Base-by-base conservation (phyloP, 1,140 invertebrate genomes). In the Berghia stephanieae region DNA sequence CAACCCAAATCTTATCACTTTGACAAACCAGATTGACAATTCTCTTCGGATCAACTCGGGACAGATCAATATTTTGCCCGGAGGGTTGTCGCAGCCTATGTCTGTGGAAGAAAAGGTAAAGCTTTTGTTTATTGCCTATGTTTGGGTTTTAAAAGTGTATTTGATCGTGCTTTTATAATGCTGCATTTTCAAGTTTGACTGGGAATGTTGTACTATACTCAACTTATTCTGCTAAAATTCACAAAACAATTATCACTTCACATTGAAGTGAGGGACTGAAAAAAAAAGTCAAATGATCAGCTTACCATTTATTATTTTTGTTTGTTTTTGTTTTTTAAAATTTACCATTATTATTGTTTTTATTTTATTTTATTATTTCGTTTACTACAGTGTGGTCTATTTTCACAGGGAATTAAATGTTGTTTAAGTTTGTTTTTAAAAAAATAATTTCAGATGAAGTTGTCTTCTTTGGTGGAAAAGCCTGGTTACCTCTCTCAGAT, bases 41-140 rank as follows among this genome's bases (percentile, higher is more conserved):
- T 40, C 34, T 5, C 24, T 76, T 21, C 52, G 74, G 16, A 46
- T 76, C 38, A n/a, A n/a, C n/a, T n/a, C n/a, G n/a, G 74, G 74
- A 24, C 63, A 66, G 36, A 68, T 34, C 4, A 68, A 66, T 18
- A 34, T 76, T 24, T 44, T 76, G 13, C 74, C 74, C 24, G 60
- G 60, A 16, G 36, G 42, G 2, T 63, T 76, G 40, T 76, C 60
- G 8, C 74, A 76, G 43, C 74, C 74, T 21, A 76, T 76, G 74
- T 76, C 74, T 31, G 74, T 76, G 3, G 74, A 76, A 68, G 74
- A 76, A 44, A 76, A 76, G 74, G 74, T 76, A 8, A 3, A n/a
- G n/a, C n/a, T n/a, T n/a, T n/a, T n/a, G n/a, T n/a, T n/a, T n/a
- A n/a, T n/a, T n/a, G n/a, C n/a, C n/a, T n/a, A n/a, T n/a, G n/a